phyloP scores from a whole-genome alignment of 2,113 vertebrate species.

The Callocephalon fimbriatum region DNA sequence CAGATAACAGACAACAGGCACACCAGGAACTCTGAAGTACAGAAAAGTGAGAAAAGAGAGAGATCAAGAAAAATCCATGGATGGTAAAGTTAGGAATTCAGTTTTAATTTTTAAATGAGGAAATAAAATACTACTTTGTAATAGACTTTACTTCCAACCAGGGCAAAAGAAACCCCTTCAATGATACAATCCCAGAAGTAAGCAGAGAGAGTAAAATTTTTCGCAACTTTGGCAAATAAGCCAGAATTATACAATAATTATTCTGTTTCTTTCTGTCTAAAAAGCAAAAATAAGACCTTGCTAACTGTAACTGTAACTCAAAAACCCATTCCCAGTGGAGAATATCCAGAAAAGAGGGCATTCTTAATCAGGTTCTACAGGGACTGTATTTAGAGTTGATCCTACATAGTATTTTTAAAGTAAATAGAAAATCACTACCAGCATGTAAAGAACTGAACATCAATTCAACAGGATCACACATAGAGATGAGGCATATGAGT shows the following conservation, averaged over 20 bases:
- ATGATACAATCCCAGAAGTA: neutral
- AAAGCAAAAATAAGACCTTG: neutral
- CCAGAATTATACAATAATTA: neutral
- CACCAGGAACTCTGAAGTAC: neutral
- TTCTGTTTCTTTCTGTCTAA: neutral
- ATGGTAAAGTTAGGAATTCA: neutral
- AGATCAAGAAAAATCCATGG: neutral
- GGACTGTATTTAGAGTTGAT: neutral
- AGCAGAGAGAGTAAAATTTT: neutral
- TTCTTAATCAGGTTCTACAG: neutral
- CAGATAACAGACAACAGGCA: neutral
- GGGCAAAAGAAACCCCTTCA: neutral
- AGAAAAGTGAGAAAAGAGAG: neutral
- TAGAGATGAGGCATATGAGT: neutral
- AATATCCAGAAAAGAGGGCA: neutral
- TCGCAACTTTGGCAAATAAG: neutral
- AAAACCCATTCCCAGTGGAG: neutral
- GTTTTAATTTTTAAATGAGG: neutral
- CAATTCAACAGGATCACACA: neutral
- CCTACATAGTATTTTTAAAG: neutral
- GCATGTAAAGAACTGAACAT: neutral
- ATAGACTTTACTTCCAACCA: neutral
- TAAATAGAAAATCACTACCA: neutral
- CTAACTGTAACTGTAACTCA: neutral
- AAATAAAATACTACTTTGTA: neutral